Percentiles rank a stretch among this genome's conserved stretches.
Conservation (phyloP, 2,113 vertebrate genomes). For the Oncorhynchus masou region DNA sequence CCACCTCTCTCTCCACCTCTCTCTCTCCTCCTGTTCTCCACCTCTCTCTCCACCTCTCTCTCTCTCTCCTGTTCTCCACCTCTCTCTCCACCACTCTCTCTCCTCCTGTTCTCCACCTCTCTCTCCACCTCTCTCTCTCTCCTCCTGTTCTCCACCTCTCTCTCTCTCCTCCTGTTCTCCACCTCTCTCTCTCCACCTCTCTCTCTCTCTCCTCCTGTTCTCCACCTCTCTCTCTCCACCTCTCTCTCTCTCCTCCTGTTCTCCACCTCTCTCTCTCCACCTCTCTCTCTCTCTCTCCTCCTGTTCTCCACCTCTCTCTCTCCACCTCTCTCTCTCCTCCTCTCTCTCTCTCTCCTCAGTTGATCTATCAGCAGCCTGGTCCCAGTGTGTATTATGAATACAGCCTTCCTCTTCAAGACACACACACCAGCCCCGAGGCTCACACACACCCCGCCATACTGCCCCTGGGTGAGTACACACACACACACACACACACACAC, state of each 20-base stretch:
- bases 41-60: not conserved
- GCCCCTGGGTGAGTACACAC: not conserved
- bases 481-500: not conserved
- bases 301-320: not conserved
- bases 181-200: fast-evolving
- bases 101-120: too few relatives aligned
- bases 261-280: too few relatives aligned
- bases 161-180: not conserved
- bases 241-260: fast-evolving
- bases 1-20: too few relatives aligned
- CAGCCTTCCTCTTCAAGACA: conserved; percentile 43
- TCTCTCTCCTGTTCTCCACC: too few relatives aligned
- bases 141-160: too few relatives aligned
- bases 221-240: too few relatives aligned
- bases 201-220: not conserved
- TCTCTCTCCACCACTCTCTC: not conserved
- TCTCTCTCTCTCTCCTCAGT: conserved; percentile 36
- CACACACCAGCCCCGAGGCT: conserved; percentile 1
- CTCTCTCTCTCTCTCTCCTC: too few relatives aligned
- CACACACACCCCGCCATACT: not conserved
- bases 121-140: too few relatives aligned
- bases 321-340: not conserved
- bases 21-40: not conserved
- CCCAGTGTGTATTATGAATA: conserved; percentile 68
- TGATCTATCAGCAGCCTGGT: conserved; percentile 74